phyloP scores from a whole-genome alignment of 2,888 invertebrate genomes.

The Bellardia pandia region DNA sequence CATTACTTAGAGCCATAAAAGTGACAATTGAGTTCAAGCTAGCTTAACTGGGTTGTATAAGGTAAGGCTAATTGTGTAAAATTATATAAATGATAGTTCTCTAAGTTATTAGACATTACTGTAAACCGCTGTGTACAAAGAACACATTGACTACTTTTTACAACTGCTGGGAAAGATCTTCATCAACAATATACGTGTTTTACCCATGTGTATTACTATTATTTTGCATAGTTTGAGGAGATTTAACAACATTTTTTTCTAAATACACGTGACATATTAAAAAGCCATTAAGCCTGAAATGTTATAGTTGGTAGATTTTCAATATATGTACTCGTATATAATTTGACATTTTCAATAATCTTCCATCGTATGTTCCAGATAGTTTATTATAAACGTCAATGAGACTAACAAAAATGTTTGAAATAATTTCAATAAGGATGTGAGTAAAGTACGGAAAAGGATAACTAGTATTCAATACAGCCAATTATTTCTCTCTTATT shows the following conservation, averaged over 20 bases:
- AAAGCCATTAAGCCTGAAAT: neutral
- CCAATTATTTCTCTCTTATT: neutral
- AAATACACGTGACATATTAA: neutral
- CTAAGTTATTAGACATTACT: too few relatives aligned
- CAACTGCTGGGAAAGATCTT: too few relatives aligned
- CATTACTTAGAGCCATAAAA: too few relatives aligned
- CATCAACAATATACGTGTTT: neutral
- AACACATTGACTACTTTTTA: too few relatives aligned
- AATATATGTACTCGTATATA: neutral
- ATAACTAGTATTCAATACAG: neutral
- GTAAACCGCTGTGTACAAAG: too few relatives aligned
- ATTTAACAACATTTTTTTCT: neutral
- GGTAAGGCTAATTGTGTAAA: too few relatives aligned
- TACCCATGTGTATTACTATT: neutral
- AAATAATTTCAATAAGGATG: neutral
- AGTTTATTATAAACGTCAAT: neutral
- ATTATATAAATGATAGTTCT: too few relatives aligned
- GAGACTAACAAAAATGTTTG: neutral
- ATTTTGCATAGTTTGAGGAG: slow-evolving; percentile 20
- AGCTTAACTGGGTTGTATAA: too few relatives aligned
- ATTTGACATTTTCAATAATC: neutral
- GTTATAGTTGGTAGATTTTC: neutral
- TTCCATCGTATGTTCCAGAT: neutral
- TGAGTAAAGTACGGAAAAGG: neutral
- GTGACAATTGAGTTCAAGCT: too few relatives aligned